Evolutionary conservation across 2,888 invertebrate genomes (phyloP).

Genomic region (Diadromus collaris): DNA sequence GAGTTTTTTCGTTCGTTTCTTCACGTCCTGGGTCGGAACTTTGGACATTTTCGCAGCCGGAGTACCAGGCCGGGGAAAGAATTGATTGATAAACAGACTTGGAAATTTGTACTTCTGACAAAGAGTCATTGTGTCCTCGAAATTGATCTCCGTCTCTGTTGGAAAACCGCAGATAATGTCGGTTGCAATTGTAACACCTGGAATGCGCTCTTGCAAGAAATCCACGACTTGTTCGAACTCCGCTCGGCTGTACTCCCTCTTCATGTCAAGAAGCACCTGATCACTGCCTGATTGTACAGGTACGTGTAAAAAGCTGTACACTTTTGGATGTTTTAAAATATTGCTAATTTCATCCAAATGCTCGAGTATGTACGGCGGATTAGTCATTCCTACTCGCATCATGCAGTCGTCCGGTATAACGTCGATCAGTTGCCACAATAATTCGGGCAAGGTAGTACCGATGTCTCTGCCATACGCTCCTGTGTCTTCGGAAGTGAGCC

Average conservation of each 20-base stretch:
- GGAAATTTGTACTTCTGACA: constrained; percentile 95
- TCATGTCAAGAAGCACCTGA: constrained; percentile 96
- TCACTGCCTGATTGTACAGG: constrained; percentile 99
- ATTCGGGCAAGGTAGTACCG: constrained; percentile 91
- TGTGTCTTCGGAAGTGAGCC: constrained; percentile 99
- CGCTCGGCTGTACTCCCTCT: constrained; percentile 93
- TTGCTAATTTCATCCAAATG: constrained; percentile 94
- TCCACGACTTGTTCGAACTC: constrained; percentile 96
- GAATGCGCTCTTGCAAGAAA: constrained; percentile 90
- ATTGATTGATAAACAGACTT: constrained; percentile 98
- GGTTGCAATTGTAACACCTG: constrained; percentile 96
- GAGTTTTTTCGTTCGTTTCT: constrained; percentile 92
- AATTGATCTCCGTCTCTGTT: constrained; percentile 95
- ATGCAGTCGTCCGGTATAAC: constrained; percentile 88
- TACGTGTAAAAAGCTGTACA: constrained; percentile 98
- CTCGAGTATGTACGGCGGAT: constrained; percentile 98
- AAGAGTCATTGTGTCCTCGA: constrained; percentile 91
- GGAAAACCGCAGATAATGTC: constrained; percentile 99
- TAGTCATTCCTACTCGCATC: constrained; percentile 97
- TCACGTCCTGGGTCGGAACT: constrained; percentile 93
- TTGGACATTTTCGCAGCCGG: constrained; percentile 95
- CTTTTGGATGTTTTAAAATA: constrained; percentile 92
- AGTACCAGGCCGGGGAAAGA: constrained; percentile 97
- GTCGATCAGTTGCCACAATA: constrained; percentile 92
- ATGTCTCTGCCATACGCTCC: constrained; percentile 99